These are phyloP conservation scores for Carcinoscorpius rotundicauda DNA, from an alignment of 1,140 invertebrate species.

Conservation along the genomic window DNA sequence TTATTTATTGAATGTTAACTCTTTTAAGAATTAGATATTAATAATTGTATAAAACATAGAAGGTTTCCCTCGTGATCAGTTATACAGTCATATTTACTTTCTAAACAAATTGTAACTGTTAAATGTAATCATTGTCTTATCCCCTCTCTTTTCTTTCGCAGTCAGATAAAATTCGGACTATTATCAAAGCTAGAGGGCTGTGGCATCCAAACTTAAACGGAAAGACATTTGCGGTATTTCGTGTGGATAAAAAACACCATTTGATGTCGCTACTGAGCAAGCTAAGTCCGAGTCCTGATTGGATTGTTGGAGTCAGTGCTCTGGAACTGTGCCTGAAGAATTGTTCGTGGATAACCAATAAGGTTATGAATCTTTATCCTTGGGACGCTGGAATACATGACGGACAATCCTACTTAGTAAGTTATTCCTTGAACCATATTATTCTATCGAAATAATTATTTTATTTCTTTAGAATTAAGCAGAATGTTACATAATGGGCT, in stretches of 20 bases:
- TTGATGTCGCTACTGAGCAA: conserved; percentile 86
- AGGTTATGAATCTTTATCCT: conserved; percentile 73
- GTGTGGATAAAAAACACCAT: conserved; percentile 75
- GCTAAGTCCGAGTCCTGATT: conserved; percentile 90
- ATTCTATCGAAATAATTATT: background rate
- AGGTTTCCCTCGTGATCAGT: too few relatives aligned
- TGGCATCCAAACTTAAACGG: conserved; percentile 87
- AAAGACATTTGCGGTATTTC: conserved; percentile 73
- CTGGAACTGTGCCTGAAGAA: conserved; percentile 76
- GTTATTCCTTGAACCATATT: background rate
- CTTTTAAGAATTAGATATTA: conserved; percentile 25
- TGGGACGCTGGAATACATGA: conserved; percentile 91
- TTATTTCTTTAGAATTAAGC: too few relatives aligned
- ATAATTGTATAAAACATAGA: too few relatives aligned
- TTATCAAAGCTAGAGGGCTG: conserved; percentile 86
- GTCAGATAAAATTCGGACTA: conserved; percentile 73
- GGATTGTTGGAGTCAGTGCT: conserved; percentile 84
- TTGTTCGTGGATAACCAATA: conserved; percentile 70
- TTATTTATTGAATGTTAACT: conserved; percentile 25
- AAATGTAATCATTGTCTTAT: too few relatives aligned
- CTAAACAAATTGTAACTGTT: too few relatives aligned
- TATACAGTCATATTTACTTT: too few relatives aligned
- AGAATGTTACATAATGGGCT: too few relatives aligned
- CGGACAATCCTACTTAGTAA: conserved; percentile 83
- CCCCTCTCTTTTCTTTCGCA: conserved; percentile 30